Conservation (phyloP, 2,888 invertebrate genomes). For the Clanis bilineata region DNA sequence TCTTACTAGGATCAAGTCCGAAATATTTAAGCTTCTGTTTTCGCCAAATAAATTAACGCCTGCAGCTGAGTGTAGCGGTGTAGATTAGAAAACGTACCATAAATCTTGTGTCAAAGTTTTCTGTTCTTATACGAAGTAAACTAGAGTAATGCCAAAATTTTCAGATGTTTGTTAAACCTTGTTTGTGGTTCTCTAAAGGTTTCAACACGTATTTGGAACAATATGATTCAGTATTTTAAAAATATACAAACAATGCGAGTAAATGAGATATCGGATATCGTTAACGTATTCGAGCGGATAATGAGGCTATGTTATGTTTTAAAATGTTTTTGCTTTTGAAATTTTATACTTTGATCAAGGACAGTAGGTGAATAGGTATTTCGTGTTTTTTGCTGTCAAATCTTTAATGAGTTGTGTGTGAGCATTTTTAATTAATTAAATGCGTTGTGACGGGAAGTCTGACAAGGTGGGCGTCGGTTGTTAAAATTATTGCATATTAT, state of each 20-base stretch:
- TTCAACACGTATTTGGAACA: not conserved
- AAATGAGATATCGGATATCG: not conserved
- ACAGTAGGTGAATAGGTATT: not conserved
- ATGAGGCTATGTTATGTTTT: not conserved
- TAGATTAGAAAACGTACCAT: slow-evolving; percentile 1
- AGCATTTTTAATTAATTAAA: no score
- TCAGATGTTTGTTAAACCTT: slow-evolving; percentile 1
- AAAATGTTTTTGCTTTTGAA: not conserved
- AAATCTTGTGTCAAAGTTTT: slow-evolving; percentile 1
- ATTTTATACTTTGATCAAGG: not conserved
- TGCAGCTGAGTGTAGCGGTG: not conserved
- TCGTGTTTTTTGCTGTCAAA: not conserved
- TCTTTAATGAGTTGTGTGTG: not conserved
- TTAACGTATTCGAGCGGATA: not conserved
- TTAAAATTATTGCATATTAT: no score
- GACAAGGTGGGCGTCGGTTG: no score
- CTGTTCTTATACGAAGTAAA: not conserved
- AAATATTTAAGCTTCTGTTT: slow-evolving; percentile 3
- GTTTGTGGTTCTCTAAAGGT: not conserved
- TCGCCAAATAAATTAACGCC: slow-evolving; percentile 2
- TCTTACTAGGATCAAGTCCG: not conserved
- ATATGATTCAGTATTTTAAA: not conserved
- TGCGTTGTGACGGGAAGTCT: no score
- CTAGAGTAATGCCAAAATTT: slow-evolving; percentile 4
- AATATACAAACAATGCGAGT: not conserved